These are phyloP conservation scores for Heteromyza rotundicornis DNA, from an alignment of 2,888 invertebrate genomes.

Conservation along the genomic window DNA sequence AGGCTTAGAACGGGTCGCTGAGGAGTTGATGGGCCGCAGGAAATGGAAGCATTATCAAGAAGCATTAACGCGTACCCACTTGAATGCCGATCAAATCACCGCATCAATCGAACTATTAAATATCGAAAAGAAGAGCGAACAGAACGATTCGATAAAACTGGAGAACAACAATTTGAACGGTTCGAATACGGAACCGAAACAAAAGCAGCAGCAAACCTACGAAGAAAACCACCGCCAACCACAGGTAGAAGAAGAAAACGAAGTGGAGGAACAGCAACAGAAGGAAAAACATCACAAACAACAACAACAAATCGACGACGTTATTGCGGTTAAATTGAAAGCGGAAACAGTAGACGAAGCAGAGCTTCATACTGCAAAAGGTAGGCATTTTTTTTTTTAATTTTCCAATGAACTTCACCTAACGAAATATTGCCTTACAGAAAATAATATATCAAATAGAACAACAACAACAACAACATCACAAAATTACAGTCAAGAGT, in stretches of 20 bases:
- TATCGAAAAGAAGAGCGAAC: slow-evolving; percentile 39
- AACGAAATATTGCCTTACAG: not conserved
- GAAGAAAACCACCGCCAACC: slow-evolving; percentile 30
- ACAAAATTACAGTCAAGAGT: slow-evolving; percentile 38
- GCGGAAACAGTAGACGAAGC: not conserved
- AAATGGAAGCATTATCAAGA: slow-evolving; percentile 95
- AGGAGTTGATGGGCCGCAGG: slow-evolving; percentile 96
- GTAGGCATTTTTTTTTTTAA: slow-evolving; percentile 5
- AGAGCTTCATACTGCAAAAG: not conserved
- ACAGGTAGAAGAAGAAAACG: slow-evolving; percentile 24
- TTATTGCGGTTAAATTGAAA: not conserved
- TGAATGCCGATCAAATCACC: slow-evolving; percentile 47
- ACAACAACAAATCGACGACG: slow-evolving; percentile 38
- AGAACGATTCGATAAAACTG: slow-evolving; percentile 23
- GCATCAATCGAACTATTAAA: slow-evolving; percentile 42
- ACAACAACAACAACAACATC: slow-evolving; percentile 29
- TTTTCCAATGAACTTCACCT: slow-evolving; percentile 23
- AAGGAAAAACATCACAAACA: slow-evolving; percentile 25
- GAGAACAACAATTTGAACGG: slow-evolving; percentile 27
- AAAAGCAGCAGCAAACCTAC: slow-evolving; percentile 35
- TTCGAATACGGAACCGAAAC: slow-evolving; percentile 22
- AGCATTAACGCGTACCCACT: slow-evolving; percentile 67
- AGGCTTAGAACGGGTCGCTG: slow-evolving; percentile 96
- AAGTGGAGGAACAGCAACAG: slow-evolving; percentile 14
- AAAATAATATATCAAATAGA: slow-evolving; percentile 27